These are phyloP conservation scores for Trachelus stipa DNA, from an alignment of 2,888 invertebrate species.

Conservation along the genomic window DNA sequence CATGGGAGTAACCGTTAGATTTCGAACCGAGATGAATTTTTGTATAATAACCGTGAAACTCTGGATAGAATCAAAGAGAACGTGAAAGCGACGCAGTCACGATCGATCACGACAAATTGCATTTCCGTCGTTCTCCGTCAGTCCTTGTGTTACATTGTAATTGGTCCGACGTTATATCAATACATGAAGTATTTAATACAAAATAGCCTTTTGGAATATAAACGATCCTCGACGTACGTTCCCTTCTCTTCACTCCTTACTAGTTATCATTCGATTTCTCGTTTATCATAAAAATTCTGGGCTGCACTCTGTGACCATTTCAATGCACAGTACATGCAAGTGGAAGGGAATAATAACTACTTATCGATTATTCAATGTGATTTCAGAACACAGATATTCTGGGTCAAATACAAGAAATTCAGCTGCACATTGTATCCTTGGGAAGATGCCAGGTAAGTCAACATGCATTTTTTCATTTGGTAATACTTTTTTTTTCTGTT, in stretches of 20 bases:
- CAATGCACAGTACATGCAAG: too few relatives aligned
- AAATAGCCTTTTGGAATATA: neutral
- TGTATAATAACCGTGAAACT: neutral
- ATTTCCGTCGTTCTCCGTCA: neutral
- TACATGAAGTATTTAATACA: neutral
- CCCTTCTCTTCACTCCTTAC: neutral
- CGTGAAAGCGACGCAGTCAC: too few relatives aligned
- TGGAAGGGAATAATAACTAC: neutral
- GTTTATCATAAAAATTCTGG: too few relatives aligned
- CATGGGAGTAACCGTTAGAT: neutral
- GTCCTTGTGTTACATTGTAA: neutral
- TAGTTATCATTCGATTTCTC: neutral
- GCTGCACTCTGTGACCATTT: too few relatives aligned
- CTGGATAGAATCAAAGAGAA: too few relatives aligned
- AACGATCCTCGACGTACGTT: neutral
- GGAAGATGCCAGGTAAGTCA: constrained; percentile 72
- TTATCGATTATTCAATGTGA: neutral
- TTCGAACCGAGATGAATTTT: neutral
- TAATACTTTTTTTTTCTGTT: neutral
- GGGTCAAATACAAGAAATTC: constrained; percentile 71
- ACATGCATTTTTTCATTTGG: neutral
- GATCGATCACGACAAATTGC: neutral
- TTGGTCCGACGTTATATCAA: neutral
- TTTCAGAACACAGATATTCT: constrained; percentile 69
- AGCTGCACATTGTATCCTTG: constrained; percentile 71